phyloP scores from a whole-genome alignment of 2,113 vertebrate genomes.

The Nothocercus nigrocapillus region DNA sequence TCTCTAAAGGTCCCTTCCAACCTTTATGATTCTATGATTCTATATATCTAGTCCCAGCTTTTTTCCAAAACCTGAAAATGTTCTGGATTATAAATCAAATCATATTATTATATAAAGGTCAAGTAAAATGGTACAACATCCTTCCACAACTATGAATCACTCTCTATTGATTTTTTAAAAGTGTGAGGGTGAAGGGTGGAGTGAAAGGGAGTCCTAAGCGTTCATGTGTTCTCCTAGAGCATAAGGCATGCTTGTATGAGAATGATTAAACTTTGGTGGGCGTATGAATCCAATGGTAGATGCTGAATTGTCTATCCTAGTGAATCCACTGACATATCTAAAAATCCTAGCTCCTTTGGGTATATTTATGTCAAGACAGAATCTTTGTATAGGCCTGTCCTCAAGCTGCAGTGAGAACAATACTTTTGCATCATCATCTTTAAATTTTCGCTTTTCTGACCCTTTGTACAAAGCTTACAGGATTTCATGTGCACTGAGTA shows the following conservation, averaged over 20 bases:
- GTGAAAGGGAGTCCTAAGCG: background rate
- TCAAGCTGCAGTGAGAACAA: background rate
- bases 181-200: background rate
- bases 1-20: too few relatives aligned
- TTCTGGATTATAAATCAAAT: background rate
- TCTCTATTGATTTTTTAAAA: background rate
- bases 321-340: background rate
- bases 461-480: background rate
- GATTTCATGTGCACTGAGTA: background rate
- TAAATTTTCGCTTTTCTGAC: background rate
- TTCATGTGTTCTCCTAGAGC: background rate
- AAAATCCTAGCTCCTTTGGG: background rate
- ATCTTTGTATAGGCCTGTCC: background rate
- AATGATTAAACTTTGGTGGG: background rate
- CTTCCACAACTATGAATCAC: background rate
- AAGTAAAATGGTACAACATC: background rate
- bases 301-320: background rate
- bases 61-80: background rate
- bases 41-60: background rate
- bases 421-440: background rate
- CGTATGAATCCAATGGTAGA: background rate
- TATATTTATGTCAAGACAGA: background rate
- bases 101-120: background rate
- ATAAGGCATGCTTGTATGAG: background rate
- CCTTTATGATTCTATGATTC: too few relatives aligned